Conservation (phyloP, 1,140 invertebrate species). For the Heliconius congener region DNA sequence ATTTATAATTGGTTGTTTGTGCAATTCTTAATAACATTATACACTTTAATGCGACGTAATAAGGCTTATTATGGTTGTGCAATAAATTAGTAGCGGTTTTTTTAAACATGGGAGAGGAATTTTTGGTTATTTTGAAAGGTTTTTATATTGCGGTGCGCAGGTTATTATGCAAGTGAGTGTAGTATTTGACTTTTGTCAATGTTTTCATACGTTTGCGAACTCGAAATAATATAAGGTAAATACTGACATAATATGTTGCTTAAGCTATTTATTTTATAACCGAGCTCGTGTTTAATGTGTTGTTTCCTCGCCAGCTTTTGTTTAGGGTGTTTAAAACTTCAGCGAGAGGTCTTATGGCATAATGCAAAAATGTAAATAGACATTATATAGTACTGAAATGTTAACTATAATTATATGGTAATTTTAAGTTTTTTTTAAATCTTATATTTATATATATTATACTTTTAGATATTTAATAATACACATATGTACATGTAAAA, state of each 20-base stretch:
- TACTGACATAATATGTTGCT: constrained; percentile 29
- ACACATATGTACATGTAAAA: too few relatives aligned
- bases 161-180: constrained; percentile 38
- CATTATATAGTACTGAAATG: too few relatives aligned
- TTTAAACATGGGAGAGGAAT: constrained; percentile 34
- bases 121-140: constrained; percentile 32
- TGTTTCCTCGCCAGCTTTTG: background rate
- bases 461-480: too few relatives aligned
- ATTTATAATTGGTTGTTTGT: constrained; percentile 41
- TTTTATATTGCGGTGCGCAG: background rate
- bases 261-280: constrained; percentile 7
- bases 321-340: background rate
- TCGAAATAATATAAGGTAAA: constrained; percentile 29
- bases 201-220: constrained; percentile 28
- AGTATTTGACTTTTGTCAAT: constrained; percentile 28
- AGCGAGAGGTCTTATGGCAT: too few relatives aligned
- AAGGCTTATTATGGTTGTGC: constrained; percentile 24
- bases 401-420: too few relatives aligned
- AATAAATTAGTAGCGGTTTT: constrained; percentile 19
- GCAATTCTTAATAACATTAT: constrained; percentile 15
- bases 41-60: constrained; percentile 26
- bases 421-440: too few relatives aligned
- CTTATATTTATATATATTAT: too few relatives aligned
- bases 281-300: background rate
- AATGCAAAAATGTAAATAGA: too few relatives aligned